These are phyloP conservation scores for Boulengeromyrus knoepffleri DNA, from an alignment of 2,113 vertebrate species.

Conservation along the genomic window DNA sequence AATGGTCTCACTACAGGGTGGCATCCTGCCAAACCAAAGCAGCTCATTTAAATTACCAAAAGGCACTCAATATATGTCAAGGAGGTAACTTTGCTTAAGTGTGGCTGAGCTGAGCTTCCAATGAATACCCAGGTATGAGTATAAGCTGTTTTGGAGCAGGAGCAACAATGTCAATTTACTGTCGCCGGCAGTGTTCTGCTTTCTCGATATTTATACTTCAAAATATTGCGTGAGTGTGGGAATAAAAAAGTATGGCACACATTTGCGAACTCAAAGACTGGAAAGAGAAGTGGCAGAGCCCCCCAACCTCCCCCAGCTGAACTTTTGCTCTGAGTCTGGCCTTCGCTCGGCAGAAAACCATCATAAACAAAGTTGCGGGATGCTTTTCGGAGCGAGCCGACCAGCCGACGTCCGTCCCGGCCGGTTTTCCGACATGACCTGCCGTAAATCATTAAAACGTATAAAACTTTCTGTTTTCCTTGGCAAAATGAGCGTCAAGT, in stretches of 20 bases:
- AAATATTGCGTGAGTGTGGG: constrained; percentile 12
- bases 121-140: neutral
- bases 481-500: neutral
- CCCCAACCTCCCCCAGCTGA: neutral
- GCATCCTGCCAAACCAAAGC: neutral
- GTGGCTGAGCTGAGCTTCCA: neutral
- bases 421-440: neutral
- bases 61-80: neutral
- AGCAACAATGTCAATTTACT: neutral
- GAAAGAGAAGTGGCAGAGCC: neutral
- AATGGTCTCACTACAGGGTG: neutral
- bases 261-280: neutral
- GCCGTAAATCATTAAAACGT: neutral
- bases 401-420: neutral
- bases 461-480: neutral
- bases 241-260: neutral
- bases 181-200: neutral
- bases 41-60: neutral
- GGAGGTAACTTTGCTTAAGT: neutral
- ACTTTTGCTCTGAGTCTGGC: neutral
- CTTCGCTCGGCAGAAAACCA: neutral
- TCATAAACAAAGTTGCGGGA: neutral
- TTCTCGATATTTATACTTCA: constrained; percentile 7
- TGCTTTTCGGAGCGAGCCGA: neutral
- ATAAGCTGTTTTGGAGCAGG: neutral